Base-by-base conservation (phyloP, 2,113 vertebrate species). In the Ciconia boyciana region DNA sequence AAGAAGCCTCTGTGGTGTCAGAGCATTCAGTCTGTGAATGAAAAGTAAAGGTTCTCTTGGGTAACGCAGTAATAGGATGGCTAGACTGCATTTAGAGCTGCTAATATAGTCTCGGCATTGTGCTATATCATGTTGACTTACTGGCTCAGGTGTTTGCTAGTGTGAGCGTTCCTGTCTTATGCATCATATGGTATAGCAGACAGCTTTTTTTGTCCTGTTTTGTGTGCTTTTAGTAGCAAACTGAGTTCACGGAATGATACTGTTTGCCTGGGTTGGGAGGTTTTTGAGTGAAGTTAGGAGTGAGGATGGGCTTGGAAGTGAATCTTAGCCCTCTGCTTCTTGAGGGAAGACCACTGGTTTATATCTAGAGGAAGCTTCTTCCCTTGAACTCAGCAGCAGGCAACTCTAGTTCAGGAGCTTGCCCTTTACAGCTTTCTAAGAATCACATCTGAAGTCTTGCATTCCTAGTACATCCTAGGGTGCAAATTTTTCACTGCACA, bases 171-270 rank as follows among this genome's bases (percentile, higher is more conserved):
- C 14, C 49, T 54, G 60, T 36, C 28, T 6, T 21, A 41, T 4
- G 17, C 69, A 54, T 84, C 39, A 9, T 44, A 1, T 16, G 44
- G 31, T 77, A 28, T 17, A 82, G n/a, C 77, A 55, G 19, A 36
- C 51, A 65, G 68, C 29, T 34, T 44, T 58, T 44, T 36, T 54
- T 36, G 62, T 82, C 49, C 46, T n/a, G 12, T 34, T 44, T 5
- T 1, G 0, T 46, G 43, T 71, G 49, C 16, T 49, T 69, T 29
- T 41, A 34, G 46, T n/a, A 75, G 13, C 22, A 39, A 17, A 11
- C 36, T 7, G 25, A 2, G 0, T 41, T 78, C 55, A 43, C 2
- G 2, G 74, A 7, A 13, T 58, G 60, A 8, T 49, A 7, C n/a
- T 75, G 16, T 70, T 44, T 55, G 48, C 52, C 46, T 43, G 72